Base-by-base conservation (phyloP, 2,888 invertebrate species). In the Chironomus tentans region DNA sequence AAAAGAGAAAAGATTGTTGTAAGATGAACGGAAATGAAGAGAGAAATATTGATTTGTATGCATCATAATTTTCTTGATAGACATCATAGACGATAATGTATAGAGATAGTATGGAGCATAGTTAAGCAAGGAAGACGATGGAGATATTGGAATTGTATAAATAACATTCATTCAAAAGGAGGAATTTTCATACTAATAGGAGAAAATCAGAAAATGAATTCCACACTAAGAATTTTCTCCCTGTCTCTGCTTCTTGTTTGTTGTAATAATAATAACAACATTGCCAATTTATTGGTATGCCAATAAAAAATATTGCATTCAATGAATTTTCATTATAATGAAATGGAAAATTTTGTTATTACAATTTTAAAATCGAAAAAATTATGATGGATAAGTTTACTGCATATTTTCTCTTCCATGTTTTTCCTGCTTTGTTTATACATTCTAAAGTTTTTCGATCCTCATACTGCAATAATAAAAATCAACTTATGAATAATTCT, bases 141-240 rank as follows among this genome's bases (percentile, higher is more conserved):
- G 7, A 15, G 65, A 65, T 38, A 22, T 38, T 28, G 68, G 68
- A 15, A 68, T 46, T 46, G 68, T 65, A 38, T 65, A 65, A 24
- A 12, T 22, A 65, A 65, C 10, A 21, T 65, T 65, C 56, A 56
- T 56, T 56, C 18, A 38, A 38, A 38, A 38, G 38, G 13, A 61
- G 47, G 74, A 74, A 74, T 74, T 73, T 74, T 68, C 74, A 74
- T 74, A 68, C 74, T 74, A 74, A 68, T 74, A 68, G 38, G 62
- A 62, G 38, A 38, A 38, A 38, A 38, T 38, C 38, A 10, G 38
- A 38, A 38, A 38, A 38, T 38, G 10, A 18, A 65, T 65, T 65
- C 65, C 18, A 22, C 13, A 65, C 10, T 22, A 22, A 21, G 13
- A 65, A 65, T 65, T 65, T 22, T 22, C 24, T 65, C n/a, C 4